These are phyloP conservation scores for Enteromius afrohamiltoni DNA, from an alignment of 2,797 vertebrate species.

Conservation along the genomic window DNA sequence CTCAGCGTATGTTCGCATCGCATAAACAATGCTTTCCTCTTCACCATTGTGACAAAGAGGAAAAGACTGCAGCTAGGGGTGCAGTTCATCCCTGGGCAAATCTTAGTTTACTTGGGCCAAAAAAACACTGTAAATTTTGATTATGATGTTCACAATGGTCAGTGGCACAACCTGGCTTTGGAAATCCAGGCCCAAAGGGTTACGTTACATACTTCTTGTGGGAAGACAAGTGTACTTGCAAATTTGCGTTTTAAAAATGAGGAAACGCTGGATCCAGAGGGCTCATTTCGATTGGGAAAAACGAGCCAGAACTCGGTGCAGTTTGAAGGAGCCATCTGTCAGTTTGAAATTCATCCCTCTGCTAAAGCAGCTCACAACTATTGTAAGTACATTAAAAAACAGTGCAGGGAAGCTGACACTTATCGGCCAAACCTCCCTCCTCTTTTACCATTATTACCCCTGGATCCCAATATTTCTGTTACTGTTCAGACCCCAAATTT, in stretches of 20 bases:
- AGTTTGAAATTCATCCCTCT: slow-evolving; percentile 95
- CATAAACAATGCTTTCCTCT: slow-evolving; percentile 94
- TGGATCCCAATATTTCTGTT: slow-evolving; percentile 73
- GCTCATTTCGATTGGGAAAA: slow-evolving; percentile 92
- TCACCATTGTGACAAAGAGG: slow-evolving; percentile 84
- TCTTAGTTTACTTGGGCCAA: slow-evolving; percentile 85
- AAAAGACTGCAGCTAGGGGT: slow-evolving; percentile 91
- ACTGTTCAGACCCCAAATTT: slow-evolving; percentile 59
- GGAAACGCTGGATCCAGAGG: slow-evolving; percentile 84
- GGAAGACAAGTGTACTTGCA: slow-evolving; percentile 80
- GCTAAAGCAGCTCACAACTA: slow-evolving; percentile 94
- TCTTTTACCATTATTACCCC: slow-evolving; percentile 79
- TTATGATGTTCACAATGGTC: slow-evolving; percentile 91
- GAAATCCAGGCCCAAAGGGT: slow-evolving; percentile 82
- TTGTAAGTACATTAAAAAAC: slow-evolving; percentile 96
- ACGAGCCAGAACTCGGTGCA: slow-evolving; percentile 87
- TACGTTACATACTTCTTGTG: slow-evolving; percentile 90
- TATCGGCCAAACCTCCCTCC: slow-evolving; percentile 83
- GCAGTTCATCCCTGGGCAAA: slow-evolving; percentile 87
- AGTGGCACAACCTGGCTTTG: slow-evolving; percentile 91
- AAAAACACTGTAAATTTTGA: slow-evolving; percentile 89
- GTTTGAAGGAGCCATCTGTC: slow-evolving; percentile 97
- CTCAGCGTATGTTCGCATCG: slow-evolving; percentile 92
- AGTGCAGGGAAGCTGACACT: slow-evolving; percentile 89
- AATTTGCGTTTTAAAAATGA: slow-evolving; percentile 85